These are phyloP conservation scores for Volucella bombylans DNA, from an alignment of 2,888 invertebrate genomes.

Conservation along the genomic window DNA sequence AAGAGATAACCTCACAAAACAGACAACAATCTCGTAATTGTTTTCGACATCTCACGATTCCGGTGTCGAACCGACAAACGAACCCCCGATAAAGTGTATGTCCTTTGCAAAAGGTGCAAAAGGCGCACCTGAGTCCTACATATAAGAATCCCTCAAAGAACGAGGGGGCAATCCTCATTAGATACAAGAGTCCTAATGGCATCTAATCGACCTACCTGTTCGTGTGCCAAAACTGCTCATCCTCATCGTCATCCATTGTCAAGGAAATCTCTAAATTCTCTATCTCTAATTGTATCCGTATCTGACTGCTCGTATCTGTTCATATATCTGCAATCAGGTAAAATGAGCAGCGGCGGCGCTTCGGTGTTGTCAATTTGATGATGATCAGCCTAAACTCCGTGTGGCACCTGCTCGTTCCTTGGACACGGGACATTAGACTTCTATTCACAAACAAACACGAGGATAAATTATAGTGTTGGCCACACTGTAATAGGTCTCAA, in stretches of 20 bases:
- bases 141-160: conserved; percentile 9
- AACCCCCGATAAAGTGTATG: conserved; percentile 54
- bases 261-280: conserved; percentile 64
- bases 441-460: conserved; percentile 71
- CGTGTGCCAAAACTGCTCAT: conserved; percentile 67
- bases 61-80: conserved; percentile 58
- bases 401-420: conserved; percentile 62
- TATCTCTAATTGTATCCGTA: conserved; percentile 60
- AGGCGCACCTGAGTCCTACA: conserved; percentile 56
- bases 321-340: conserved; percentile 64
- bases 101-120: conserved; percentile 69
- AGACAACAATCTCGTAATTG: conserved; percentile 59
- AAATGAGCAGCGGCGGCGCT: conserved; percentile 45
- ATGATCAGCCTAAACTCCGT: conserved; percentile 60
- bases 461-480: conserved; percentile 62
- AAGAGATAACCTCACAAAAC: conserved; percentile 38
- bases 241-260: conserved; percentile 25
- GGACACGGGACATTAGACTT: conserved; percentile 69
- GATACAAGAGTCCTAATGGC: conserved; percentile 58
- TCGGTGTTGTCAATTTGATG: conserved; percentile 70
- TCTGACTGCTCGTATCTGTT: conserved; percentile 20
- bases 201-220: conserved; percentile 70
- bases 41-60: conserved; percentile 43
- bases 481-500: conserved; percentile 42
- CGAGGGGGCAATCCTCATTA: conserved; percentile 55